These are phyloP conservation scores for Microctenopoma lineatum DNA, from an alignment of 2,797 vertebrate species.

Conservation along the genomic window DNA sequence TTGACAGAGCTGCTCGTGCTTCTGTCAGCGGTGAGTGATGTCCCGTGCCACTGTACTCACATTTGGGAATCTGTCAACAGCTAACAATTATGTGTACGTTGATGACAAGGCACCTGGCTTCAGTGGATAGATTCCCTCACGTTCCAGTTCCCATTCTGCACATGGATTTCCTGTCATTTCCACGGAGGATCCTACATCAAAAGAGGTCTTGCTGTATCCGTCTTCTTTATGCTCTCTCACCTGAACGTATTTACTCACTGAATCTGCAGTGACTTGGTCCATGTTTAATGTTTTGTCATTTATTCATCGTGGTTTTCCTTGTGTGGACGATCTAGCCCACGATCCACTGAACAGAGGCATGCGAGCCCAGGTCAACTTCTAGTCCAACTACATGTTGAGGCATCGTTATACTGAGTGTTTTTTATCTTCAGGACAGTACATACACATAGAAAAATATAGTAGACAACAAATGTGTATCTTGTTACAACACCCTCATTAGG, in stretches of 20 bases:
- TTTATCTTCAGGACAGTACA: too few relatives aligned
- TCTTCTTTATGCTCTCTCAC: neutral
- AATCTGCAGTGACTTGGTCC: constrained; percentile 46
- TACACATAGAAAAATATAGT: too few relatives aligned
- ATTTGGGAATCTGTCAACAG: constrained; percentile 68
- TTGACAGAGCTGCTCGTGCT: constrained; percentile 58
- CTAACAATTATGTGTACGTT: constrained; percentile 81
- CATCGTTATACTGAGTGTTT: too few relatives aligned
- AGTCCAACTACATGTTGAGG: too few relatives aligned
- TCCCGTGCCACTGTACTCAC: constrained; percentile 34
- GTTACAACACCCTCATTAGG: too few relatives aligned
- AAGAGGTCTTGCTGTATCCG: constrained; percentile 27
- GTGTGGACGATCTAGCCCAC: neutral
- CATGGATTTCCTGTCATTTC: constrained; percentile 80
- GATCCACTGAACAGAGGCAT: too few relatives aligned
- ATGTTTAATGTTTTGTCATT: constrained; percentile 41
- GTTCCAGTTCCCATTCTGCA: constrained; percentile 61
- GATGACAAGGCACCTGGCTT: constrained; percentile 60
- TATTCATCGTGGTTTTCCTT: neutral
- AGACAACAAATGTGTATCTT: too few relatives aligned
- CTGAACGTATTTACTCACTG: too few relatives aligned
- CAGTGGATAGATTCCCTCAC: constrained; percentile 71
- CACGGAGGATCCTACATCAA: constrained; percentile 65
- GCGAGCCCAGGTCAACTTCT: too few relatives aligned
- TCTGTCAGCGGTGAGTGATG: constrained; percentile 61